Percentiles rank a stretch among this genome's conserved stretches.
Evolutionary conservation across 2,888 invertebrate genomes (phyloP).

Genomic region (Anorthoa munda): DNA sequence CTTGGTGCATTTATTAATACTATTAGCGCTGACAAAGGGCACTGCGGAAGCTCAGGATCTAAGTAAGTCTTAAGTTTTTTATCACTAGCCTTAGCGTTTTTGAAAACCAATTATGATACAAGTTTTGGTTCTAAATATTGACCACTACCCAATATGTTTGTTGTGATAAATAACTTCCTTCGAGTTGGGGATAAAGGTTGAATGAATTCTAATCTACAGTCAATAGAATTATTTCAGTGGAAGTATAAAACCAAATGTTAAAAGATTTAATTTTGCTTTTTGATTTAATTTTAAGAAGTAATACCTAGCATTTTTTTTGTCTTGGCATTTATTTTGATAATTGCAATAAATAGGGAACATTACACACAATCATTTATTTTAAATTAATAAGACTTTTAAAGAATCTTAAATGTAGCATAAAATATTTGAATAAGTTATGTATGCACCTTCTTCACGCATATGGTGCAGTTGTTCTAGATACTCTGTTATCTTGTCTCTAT

Average conservation of each 20-base stretch:
- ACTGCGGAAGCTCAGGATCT: constrained; percentile 80
- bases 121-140: constrained; percentile 4
- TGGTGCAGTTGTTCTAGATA: not conserved
- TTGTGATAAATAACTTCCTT: constrained; percentile 7
- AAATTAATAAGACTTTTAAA: not conserved
- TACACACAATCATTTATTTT: not conserved
- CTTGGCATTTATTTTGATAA: not conserved
- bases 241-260: not conserved
- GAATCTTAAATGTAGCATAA: not conserved
- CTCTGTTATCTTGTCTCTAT: constrained; percentile 5
- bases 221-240: not conserved
- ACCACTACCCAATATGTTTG: constrained; percentile 4
- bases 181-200: not conserved
- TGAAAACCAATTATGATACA: not conserved
- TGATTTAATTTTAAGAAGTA: not conserved
- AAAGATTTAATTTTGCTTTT: not conserved
- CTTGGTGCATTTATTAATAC: constrained; percentile 81
- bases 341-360: not conserved
- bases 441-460: not conserved
- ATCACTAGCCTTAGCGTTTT: not conserved
- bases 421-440: no score
- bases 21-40: constrained; percentile 85
- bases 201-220: not conserved
- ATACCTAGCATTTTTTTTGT: no score
- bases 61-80: constrained; percentile 77